A percentile compares a stretch with the other conserved stretches of the same genome.
Evolutionary conservation across 2,797 vertebrate species (phyloP).

Genomic region (Brachyalestes nurse): DNA sequence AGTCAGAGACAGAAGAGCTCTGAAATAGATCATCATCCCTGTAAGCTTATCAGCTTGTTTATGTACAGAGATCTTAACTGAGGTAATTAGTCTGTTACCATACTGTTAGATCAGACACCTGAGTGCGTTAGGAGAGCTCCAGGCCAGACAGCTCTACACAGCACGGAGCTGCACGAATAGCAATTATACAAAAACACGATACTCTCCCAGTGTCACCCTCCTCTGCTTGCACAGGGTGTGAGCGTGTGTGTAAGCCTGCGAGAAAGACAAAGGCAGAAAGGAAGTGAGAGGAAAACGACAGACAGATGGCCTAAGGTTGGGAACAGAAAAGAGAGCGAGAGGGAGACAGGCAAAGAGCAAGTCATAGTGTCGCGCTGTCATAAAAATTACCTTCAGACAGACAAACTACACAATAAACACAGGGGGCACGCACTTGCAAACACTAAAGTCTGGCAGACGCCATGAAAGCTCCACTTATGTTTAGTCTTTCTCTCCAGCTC

Average conservation of each 20-base stretch:
- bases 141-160: conserved; percentile 4
- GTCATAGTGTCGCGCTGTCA: background rate
- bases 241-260: background rate
- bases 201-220: background rate
- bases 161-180: background rate
- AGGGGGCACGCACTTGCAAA: background rate
- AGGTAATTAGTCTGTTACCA: conserved; percentile 20
- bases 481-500: background rate
- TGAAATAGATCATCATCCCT: conserved; percentile 25
- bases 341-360: background rate
- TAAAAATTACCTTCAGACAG: background rate
- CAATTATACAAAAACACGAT: background rate
- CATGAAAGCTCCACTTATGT: conserved; percentile 18
- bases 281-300: background rate
- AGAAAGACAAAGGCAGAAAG: background rate
- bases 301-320: background rate
- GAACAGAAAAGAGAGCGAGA: background rate
- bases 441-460: conserved; percentile 22
- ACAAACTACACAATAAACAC: conserved; percentile 13
- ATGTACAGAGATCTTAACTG: conserved; percentile 22
- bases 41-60: conserved; percentile 10
- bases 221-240: background rate
- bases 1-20: background rate
- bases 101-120: conserved; percentile 13
- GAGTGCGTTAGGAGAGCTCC: background rate